Evolutionary conservation across 2,113 vertebrate genomes (phyloP).

Genomic region (Panurus biarmicus): DNA sequence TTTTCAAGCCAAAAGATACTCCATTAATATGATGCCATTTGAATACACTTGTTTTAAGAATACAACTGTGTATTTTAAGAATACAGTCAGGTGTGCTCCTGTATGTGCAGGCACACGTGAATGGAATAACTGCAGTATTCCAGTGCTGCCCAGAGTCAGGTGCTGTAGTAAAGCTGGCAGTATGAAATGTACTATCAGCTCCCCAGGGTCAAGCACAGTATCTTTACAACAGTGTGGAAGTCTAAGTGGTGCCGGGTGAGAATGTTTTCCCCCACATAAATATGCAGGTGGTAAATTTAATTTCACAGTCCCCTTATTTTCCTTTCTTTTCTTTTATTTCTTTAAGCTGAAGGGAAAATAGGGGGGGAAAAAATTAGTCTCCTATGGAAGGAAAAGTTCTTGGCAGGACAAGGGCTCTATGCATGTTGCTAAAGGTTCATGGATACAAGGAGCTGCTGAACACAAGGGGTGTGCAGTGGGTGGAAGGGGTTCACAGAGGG

Average conservation of each 20-base stretch:
- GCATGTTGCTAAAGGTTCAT: background rate
- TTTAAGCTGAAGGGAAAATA: background rate
- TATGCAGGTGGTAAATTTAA: background rate
- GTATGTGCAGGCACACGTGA: background rate
- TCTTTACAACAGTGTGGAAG: background rate
- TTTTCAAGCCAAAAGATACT: background rate
- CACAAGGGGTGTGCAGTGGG: background rate
- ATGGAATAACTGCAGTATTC: background rate
- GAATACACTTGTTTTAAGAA: background rate
- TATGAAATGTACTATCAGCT: background rate
- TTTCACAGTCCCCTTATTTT: background rate
- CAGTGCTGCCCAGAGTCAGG: background rate
- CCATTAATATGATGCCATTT: background rate
- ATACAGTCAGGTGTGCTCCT: background rate
- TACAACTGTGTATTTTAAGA: background rate
- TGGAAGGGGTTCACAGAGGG: background rate
- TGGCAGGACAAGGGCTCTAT: background rate
- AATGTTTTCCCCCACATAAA: background rate
- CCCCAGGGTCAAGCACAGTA: background rate
- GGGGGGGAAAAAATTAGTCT: fast-evolving
- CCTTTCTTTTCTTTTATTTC: background rate
- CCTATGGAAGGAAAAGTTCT: background rate
- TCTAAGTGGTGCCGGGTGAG: background rate
- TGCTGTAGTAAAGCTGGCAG: background rate
- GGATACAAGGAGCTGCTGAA: background rate